Conservation (phyloP, 2,888 invertebrate species). For the Microctonus brassicae region DNA sequence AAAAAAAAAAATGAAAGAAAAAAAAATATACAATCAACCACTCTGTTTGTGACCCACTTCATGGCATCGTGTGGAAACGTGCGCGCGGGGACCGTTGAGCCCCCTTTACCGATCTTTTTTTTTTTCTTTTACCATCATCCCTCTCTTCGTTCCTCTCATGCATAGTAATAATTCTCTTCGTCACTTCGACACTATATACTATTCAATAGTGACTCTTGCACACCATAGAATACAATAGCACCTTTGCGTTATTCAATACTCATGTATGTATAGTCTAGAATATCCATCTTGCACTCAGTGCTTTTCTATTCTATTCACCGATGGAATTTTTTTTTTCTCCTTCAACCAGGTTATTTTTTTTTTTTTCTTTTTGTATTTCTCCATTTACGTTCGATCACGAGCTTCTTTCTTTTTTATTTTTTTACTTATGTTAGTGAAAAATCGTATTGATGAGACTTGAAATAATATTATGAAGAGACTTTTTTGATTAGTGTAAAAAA, state of each 20-base stretch:
- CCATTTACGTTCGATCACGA: no score
- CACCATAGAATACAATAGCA: constrained; percentile 51
- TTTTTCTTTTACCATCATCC: constrained; percentile 26
- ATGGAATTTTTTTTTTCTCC: not conserved
- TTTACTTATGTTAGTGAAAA: no score
- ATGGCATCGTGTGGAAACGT: constrained; percentile 35
- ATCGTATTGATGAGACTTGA: no score
- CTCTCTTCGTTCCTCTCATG: constrained; percentile 39
- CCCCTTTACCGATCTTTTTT: constrained; percentile 20
- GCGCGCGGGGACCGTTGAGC: constrained; percentile 36
- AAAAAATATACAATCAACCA: constrained; percentile 53
- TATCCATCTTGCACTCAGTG: not conserved
- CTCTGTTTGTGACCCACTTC: constrained; percentile 63
- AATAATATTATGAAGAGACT: no score
- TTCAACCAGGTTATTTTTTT: not conserved
- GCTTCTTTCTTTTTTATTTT: no score
- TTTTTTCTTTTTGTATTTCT: not conserved
- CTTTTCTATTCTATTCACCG: not conserved
- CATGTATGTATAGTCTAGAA: not conserved
- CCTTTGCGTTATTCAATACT: constrained; percentile 47
- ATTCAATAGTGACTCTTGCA: constrained; percentile 55
- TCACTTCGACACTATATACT: constrained; percentile 46
- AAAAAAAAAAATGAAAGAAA: not conserved
- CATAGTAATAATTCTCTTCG: constrained; percentile 15
- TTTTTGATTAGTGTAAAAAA: no score